Conservation (phyloP, 2,888 invertebrate species). For the Alsophila aescularia region DNA sequence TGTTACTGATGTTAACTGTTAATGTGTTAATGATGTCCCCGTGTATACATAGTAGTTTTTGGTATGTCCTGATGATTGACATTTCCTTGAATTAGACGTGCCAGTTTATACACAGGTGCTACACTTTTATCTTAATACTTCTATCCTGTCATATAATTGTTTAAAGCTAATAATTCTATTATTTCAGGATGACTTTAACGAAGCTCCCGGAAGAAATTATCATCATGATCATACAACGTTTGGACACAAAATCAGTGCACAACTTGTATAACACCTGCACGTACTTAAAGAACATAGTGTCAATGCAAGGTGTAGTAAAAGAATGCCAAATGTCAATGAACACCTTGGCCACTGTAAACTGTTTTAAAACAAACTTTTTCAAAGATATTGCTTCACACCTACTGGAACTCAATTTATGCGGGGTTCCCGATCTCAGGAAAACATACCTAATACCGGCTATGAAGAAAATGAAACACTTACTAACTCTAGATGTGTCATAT, state of each 20-base stretch:
- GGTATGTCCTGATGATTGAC: too few species aligned
- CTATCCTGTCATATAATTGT: too few species aligned
- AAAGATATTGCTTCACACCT: slow-evolving; percentile 57
- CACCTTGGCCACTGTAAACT: slow-evolving; percentile 53
- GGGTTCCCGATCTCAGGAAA: slow-evolving; percentile 58
- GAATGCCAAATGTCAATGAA: slow-evolving; percentile 56
- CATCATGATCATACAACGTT: slow-evolving; percentile 58
- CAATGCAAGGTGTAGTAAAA: slow-evolving; percentile 51
- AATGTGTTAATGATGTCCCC: too few species aligned
- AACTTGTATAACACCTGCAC: slow-evolving; percentile 57
- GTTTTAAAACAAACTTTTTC: slow-evolving; percentile 58
- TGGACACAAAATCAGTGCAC: slow-evolving; percentile 55
- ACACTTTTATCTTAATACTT: too few species aligned
- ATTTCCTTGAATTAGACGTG: too few species aligned
- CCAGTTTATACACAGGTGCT: too few species aligned
- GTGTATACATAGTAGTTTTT: too few species aligned
- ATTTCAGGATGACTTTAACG: slow-evolving; percentile 43
- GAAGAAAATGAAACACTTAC: slow-evolving; percentile 56
- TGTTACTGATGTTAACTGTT: too few species aligned
- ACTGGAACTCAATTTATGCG: slow-evolving; percentile 58
- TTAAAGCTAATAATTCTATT: slow-evolving; percentile 9
- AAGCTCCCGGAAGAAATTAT: slow-evolving; percentile 69
- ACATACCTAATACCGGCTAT: slow-evolving; percentile 52
- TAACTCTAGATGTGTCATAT: slow-evolving; percentile 63
- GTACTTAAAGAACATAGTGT: slow-evolving; percentile 50